phyloP scores from a whole-genome alignment of 2,113 vertebrate genomes.

The Labrus mixtus region DNA sequence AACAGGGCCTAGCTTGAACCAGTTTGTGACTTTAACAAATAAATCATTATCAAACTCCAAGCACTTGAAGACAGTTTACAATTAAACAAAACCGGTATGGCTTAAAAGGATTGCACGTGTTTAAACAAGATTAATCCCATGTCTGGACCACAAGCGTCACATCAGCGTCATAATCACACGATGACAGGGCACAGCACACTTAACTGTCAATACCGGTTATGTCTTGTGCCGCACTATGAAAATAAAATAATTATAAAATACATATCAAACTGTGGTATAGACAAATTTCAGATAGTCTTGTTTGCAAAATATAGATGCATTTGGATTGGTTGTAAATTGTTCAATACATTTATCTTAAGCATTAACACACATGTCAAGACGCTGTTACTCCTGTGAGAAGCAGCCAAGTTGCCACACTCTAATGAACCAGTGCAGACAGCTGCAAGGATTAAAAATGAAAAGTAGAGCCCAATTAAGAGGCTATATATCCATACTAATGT shows the following conservation, averaged over 20 bases:
- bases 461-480: not conserved
- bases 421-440: not conserved
- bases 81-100: not conserved
- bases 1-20: not conserved
- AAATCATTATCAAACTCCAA: not conserved
- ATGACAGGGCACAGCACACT: not conserved
- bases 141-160: not conserved
- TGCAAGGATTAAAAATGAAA: no score
- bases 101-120: not conserved
- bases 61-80: not conserved
- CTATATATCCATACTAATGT: not conserved
- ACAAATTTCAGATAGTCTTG: no score
- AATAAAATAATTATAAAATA: no score
- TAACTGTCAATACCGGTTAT: not conserved
- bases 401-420: no score
- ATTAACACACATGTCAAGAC: not conserved
- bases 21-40: not conserved
- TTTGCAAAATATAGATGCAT: no score
- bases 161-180: not conserved
- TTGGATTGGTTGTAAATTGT: not conserved
- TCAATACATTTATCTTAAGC: not conserved
- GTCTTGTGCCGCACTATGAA: not conserved
- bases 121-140: slow-evolving; percentile 9
- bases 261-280: no score
- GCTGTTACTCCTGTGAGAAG: no score